phyloP scores from a whole-genome alignment of 1,140 invertebrate species.

The Drosophila punjabiensis region DNA sequence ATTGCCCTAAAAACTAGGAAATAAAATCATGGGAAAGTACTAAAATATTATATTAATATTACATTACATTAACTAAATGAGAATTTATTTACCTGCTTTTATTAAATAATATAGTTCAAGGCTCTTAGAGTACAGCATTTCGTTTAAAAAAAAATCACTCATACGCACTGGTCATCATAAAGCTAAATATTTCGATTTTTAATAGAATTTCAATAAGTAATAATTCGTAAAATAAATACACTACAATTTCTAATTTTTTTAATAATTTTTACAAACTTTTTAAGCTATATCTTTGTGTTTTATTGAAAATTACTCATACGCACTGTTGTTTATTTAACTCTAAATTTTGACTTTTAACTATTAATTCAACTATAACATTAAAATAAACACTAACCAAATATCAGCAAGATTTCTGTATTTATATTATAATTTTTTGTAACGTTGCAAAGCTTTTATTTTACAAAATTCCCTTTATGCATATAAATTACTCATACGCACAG shows the following conservation, averaged over 20 bases:
- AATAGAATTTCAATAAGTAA: not conserved
- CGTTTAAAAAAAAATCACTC: not conserved
- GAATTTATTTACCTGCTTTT: not conserved
- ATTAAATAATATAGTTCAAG: not conserved
- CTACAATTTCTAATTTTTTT: not conserved
- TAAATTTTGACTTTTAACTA: not conserved
- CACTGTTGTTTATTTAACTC: not conserved
- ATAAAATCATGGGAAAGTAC: not conserved
- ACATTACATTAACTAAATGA: not conserved
- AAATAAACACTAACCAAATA: not conserved
- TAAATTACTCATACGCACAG: not conserved
- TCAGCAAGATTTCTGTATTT: not conserved
- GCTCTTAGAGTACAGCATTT: not conserved
- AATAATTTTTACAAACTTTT: not conserved
- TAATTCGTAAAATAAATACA: not conserved
- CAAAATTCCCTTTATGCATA: not conserved
- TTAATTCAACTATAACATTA: too few species aligned
- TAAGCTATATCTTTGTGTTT: not conserved
- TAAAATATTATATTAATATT: too few species aligned
- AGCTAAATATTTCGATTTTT: not conserved
- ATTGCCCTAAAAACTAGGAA: not conserved
- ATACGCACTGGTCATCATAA: not conserved
- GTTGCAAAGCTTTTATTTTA: not conserved
- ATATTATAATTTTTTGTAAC: too few species aligned
- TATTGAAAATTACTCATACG: not conserved